A percentile compares a stretch with the other conserved stretches of the same genome.
phyloP scores from a whole-genome alignment of 2,113 vertebrate species.

The Campylomormyrus tamandua region DNA sequence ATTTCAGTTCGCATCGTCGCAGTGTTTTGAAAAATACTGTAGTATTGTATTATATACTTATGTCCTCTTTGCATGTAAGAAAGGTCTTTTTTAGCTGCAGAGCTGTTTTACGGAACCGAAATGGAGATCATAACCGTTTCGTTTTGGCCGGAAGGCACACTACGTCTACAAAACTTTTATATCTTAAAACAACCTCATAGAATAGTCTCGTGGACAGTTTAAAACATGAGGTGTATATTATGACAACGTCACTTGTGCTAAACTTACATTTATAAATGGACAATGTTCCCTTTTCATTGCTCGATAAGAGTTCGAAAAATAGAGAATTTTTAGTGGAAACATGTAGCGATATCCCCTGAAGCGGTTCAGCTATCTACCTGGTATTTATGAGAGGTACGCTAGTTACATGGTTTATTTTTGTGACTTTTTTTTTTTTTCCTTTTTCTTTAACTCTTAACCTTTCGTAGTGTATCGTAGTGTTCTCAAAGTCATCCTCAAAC shows the following conservation, averaged over 20 bases:
- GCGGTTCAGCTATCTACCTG: neutral
- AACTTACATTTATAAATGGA: neutral
- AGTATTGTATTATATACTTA: neutral
- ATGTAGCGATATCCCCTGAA: neutral
- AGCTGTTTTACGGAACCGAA: slow-evolving; percentile 18
- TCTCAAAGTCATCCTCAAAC: neutral
- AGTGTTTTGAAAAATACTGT: neutral
- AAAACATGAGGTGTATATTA: neutral
- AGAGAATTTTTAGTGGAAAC: neutral
- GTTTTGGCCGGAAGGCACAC: neutral
- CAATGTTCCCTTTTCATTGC: neutral
- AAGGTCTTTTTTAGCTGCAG: too few species aligned
- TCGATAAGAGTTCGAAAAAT: neutral
- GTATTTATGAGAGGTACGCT: neutral
- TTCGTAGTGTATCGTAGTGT: neutral
- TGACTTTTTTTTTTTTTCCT: neutral
- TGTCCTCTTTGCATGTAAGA: neutral
- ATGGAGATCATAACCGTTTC: neutral
- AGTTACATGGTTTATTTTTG: neutral
- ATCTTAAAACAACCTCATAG: neutral
- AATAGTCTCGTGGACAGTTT: neutral
- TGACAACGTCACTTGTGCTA: neutral
- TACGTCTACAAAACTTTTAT: neutral
- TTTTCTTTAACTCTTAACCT: neutral
- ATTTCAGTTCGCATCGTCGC: neutral